Base-by-base conservation (phyloP, 2,888 invertebrate genomes). In the Caradrina kadenii region DNA sequence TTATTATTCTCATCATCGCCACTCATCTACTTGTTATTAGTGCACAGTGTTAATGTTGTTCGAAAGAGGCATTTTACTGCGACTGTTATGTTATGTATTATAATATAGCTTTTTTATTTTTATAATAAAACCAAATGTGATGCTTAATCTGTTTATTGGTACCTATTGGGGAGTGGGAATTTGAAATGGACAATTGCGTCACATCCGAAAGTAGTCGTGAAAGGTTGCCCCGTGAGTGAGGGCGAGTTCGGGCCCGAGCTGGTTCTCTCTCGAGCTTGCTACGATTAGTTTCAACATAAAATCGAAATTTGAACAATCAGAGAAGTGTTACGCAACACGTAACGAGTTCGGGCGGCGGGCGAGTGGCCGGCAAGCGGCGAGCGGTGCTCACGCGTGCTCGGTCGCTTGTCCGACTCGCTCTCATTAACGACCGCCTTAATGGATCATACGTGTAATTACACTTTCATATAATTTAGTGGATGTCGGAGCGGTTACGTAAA, bases 81-180 rank as follows among this genome's bases (percentile, higher is more conserved):
- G 93, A 94, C 93, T 95, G 95, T 95, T 95, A 94, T 89, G 92
- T 94, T 93, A 93, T 94, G 92, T 94, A 93, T 94, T 91, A 90
- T 92, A 92, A 91, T 86, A 90, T 93, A 93, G 93, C 93, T 93
- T 95, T 93, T 94, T 92, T 92, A 91, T 88, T 93, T 92, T 94
- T 93, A 87, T 93, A 94, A 93, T 93, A 93, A 93, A 93, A 92
- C 87, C 87, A 90, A 91, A 90, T 92, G 91, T 93, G 91, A 93
- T 91, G 92, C 93, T 87, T 88, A 86, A 86, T 87, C 80, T 85
- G 90, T 90, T 92, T 90, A 90, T 91, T 93, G 86, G 81, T 84
- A 87, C 85, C 86, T 85, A 81, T 80, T 80, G 83, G 85, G 86
- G 85, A 86, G 83, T 70, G 78, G 81, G 84, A 82, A 76, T 75